phyloP scores from a whole-genome alignment of 1,140 invertebrate genomes.

The Drosophila guanche region DNA sequence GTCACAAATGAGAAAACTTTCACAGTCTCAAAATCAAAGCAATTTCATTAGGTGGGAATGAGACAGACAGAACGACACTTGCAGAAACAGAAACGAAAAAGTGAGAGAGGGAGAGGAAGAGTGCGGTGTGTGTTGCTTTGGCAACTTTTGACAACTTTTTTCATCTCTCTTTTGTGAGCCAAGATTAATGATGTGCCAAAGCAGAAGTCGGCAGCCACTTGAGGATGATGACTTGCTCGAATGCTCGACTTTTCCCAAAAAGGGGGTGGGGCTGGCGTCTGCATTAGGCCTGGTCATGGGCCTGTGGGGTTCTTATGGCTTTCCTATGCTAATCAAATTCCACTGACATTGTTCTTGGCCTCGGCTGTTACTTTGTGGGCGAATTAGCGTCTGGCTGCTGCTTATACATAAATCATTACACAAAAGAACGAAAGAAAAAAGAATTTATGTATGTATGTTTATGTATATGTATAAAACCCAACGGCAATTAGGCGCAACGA shows the following conservation, averaged over 20 bases:
- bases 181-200: slow-evolving; percentile 58
- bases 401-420: slow-evolving; percentile 38
- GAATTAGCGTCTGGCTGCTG: not conserved
- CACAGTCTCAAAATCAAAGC: slow-evolving; percentile 64
- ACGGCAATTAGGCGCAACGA: slow-evolving; percentile 38
- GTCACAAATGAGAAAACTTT: slow-evolving; percentile 71
- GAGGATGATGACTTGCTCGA: slow-evolving; percentile 27
- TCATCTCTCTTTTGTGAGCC: slow-evolving; percentile 37
- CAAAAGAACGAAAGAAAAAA: slow-evolving; percentile 31
- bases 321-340: slow-evolving; percentile 43
- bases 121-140: slow-evolving; percentile 40
- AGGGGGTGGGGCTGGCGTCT: not conserved
- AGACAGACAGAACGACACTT: slow-evolving; percentile 4
- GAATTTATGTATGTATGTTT: not conserved
- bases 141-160: slow-evolving; percentile 56
- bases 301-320: not conserved
- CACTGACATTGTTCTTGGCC: slow-evolving; percentile 30
- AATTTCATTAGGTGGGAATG: slow-evolving; percentile 62
- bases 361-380: slow-evolving; percentile 2
- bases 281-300: too few relatives aligned
- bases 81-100: slow-evolving; percentile 13
- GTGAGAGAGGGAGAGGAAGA: slow-evolving; percentile 25
- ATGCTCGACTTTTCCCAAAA: slow-evolving; percentile 2
- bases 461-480: not conserved
- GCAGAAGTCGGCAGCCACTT: not conserved